Conservation (phyloP, 1,140 invertebrate genomes). For the Sminthurinus signatus region DNA sequence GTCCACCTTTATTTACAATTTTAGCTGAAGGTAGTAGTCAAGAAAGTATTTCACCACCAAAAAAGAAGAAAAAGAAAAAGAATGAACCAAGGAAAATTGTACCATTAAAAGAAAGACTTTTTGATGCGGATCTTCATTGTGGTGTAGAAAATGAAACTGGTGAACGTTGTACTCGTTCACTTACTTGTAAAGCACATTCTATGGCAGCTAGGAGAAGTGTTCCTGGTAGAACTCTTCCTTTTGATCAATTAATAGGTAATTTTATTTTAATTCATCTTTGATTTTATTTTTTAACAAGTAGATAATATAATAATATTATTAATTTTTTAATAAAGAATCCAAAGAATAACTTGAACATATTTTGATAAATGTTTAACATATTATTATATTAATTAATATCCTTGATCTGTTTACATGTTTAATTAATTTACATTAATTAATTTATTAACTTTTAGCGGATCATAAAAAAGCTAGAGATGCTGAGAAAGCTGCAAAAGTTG, state of each 20-base stretch:
- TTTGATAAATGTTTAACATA: too few relatives aligned
- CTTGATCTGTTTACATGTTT: too few relatives aligned
- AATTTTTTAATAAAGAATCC: too few relatives aligned
- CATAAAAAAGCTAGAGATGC: constrained; percentile 60
- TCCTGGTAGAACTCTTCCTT: constrained; percentile 64
- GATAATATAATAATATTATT: too few relatives aligned
- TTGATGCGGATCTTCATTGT: constrained; percentile 74
- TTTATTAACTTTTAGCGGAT: constrained; percentile 67
- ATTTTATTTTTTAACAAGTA: too few relatives aligned
- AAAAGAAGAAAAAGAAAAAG: constrained; percentile 28
- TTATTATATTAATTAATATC: too few relatives aligned
- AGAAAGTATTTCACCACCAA: background rate
- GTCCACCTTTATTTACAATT: too few relatives aligned
- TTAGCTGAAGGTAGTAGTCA: too few relatives aligned
- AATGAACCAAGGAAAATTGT: constrained; percentile 29
- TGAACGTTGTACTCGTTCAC: constrained; percentile 64
- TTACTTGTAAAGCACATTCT: constrained; percentile 77
- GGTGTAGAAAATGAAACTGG: constrained; percentile 65
- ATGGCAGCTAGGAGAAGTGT: constrained; percentile 65
- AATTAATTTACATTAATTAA: too few relatives aligned
- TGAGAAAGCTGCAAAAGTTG: constrained; percentile 13
- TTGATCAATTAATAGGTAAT: too few relatives aligned
- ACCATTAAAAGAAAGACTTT: constrained; percentile 63
- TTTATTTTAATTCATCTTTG: too few relatives aligned
- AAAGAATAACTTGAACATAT: too few relatives aligned